These are phyloP conservation scores for Rutpela maculata DNA, from an alignment of 2,888 invertebrate species.

Conservation along the genomic window DNA sequence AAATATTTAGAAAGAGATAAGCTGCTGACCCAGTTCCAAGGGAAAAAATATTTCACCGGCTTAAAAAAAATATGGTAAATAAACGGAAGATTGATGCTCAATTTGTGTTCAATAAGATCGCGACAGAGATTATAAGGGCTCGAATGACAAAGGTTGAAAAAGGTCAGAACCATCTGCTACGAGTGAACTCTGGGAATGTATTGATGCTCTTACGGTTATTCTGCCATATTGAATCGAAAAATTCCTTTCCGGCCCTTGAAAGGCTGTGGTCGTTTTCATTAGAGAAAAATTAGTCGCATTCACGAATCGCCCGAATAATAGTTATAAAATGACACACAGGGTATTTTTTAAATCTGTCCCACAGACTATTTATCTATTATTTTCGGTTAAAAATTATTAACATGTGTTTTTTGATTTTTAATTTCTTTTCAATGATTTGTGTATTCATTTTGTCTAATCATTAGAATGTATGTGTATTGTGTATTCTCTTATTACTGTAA, in stretches of 20 bases:
- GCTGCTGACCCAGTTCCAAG: slow-evolving; percentile 9
- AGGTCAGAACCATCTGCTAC: slow-evolving; percentile 30
- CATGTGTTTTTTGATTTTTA: no score
- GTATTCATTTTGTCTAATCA: no score
- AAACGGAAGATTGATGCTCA: slow-evolving; percentile 39
- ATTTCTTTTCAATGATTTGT: no score
- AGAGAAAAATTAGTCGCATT: not conserved
- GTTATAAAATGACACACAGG: not conserved
- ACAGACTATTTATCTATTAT: no score
- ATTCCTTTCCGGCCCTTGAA: not conserved
- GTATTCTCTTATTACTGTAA: no score
- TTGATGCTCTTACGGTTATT: slow-evolving; percentile 12
- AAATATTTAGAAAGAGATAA: slow-evolving; percentile 18
- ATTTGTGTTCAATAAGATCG: slow-evolving; percentile 34
- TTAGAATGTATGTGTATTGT: no score
- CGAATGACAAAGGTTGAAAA: slow-evolving; percentile 31
- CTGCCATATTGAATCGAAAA: slow-evolving; percentile 3
- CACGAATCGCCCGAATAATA: not conserved
- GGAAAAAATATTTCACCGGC: slow-evolving; percentile 19
- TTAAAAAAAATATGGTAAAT: slow-evolving; percentile 38
- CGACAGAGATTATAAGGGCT: slow-evolving; percentile 31
- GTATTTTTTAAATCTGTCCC: no score
- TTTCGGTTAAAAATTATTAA: no score
- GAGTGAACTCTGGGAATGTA: slow-evolving; percentile 24
- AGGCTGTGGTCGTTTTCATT: not conserved